Percentiles rank a stretch among this genome's conserved stretches.
phyloP scores from a whole-genome alignment of 2,888 invertebrate species.

The Drosophila aldrichi region DNA sequence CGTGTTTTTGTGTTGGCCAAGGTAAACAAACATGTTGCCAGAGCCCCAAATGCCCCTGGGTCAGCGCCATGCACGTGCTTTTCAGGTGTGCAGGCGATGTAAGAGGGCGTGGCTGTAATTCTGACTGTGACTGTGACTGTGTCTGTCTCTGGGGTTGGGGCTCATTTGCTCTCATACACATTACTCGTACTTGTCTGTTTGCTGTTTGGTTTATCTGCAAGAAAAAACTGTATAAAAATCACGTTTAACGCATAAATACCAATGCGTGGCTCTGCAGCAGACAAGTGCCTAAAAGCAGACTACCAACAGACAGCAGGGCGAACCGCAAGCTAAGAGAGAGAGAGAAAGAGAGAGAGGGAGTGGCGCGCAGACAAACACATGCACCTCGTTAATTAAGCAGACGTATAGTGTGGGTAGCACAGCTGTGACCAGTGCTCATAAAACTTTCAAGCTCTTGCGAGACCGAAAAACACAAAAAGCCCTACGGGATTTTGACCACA shows the following conservation, averaged over 20 bases:
- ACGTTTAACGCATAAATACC: conserved; percentile 66
- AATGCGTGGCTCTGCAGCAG: conserved; percentile 26
- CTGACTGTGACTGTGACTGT: conserved; percentile 7
- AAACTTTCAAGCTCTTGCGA: conserved; percentile 11
- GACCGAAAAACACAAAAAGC: neutral
- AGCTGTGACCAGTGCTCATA: conserved; percentile 6
- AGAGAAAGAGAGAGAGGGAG: neutral
- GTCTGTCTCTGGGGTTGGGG: conserved; percentile 11
- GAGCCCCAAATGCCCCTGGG: conserved; percentile 35
- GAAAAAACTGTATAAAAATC: conserved; percentile 61
- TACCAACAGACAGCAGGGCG: conserved; percentile 13
- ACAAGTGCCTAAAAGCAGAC: conserved; percentile 42
- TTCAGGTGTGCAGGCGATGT: neutral
- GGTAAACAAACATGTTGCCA: conserved; percentile 50
- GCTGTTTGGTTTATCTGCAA: conserved; percentile 13
- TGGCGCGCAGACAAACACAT: conserved; percentile 8
- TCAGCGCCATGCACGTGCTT: conserved; percentile 45
- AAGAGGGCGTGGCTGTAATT: neutral
- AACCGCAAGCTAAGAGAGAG: neutral
- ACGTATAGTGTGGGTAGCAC: conserved; percentile 18
- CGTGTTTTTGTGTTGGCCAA: conserved; percentile 58
- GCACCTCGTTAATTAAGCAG: conserved; percentile 43
- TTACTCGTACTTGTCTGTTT: conserved; percentile 29
- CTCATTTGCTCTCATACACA: conserved; percentile 12
- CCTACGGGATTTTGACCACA: conserved; percentile 7